A percentile compares a stretch with the other conserved stretches of the same genome.
Conservation (phyloP, 2,113 vertebrate species). For the Epinephelus fuscoguttatus region DNA sequence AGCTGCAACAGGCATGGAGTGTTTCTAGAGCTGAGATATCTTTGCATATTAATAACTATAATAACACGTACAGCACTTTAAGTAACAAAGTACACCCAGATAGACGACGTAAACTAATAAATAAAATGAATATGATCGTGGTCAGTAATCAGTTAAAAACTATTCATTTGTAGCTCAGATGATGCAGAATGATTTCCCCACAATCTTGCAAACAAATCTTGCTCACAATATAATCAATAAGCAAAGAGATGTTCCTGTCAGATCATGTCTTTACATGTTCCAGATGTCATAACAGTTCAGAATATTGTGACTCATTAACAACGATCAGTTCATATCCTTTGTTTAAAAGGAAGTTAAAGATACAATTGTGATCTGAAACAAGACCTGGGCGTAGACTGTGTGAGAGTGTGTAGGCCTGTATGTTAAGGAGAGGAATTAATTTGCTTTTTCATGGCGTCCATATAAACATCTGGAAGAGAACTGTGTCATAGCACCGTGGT, state of each 20-base stretch:
- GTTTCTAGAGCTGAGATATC: no score
- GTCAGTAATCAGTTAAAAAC: background rate
- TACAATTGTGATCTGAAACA: background rate
- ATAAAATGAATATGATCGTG: background rate
- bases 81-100: background rate
- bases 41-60: no score
- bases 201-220: no score
- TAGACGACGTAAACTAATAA: background rate
- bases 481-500: background rate
- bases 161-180: background rate
- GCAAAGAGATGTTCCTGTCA: background rate
- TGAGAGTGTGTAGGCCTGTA: background rate
- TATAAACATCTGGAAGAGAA: background rate
- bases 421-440: background rate
- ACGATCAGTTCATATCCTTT: background rate
- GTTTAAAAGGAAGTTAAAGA: background rate
- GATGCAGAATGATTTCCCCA: background rate
- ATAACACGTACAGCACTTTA: no score
- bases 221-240: background rate
- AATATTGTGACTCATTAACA: background rate
- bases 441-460: background rate
- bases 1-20: no score
- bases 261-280: background rate
- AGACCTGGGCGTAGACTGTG: background rate
- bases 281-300: background rate